Percentiles rank a stretch among this genome's conserved stretches.
Conservation (phyloP, 2,888 invertebrate genomes). For the Dascillus cervinus region DNA sequence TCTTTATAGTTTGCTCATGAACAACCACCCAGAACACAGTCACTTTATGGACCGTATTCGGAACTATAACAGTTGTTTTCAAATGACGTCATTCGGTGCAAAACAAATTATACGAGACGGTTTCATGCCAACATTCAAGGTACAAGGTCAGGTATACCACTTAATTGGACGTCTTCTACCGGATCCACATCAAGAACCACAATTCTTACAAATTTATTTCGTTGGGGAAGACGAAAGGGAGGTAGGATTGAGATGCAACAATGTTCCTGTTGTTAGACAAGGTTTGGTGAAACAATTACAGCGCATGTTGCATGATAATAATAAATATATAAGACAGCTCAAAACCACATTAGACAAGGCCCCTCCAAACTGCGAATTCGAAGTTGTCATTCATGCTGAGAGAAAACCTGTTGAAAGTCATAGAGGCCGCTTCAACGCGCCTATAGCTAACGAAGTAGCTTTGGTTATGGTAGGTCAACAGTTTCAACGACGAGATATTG, state of each 20-base stretch:
- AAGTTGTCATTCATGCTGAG: background rate
- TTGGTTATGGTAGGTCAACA: background rate
- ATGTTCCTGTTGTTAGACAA: background rate
- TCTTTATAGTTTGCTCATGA: background rate
- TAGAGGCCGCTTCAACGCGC: background rate
- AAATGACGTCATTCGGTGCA: conserved; percentile 21
- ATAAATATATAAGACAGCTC: background rate
- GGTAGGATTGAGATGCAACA: background rate
- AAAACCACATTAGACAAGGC: background rate
- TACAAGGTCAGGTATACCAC: conserved; percentile 12
- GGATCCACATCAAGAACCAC: conserved; percentile 20
- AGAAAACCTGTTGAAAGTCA: background rate
- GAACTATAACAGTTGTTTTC: conserved; percentile 3
- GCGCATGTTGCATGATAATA: background rate
- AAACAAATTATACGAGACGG: conserved; percentile 9
- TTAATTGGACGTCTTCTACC: conserved; percentile 20
- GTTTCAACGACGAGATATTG: background rate
- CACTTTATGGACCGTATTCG: conserved; percentile 1
- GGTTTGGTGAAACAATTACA: background rate
- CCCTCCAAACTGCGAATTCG: background rate
- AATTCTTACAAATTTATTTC: conserved; percentile 27
- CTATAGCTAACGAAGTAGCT: background rate
- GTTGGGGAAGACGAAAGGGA: conserved; percentile 14
- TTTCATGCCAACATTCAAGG: conserved; percentile 10
- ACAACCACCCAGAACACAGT: background rate